phyloP scores from a whole-genome alignment of 2,888 invertebrate species.

The Agonopterix alstromeriana region DNA sequence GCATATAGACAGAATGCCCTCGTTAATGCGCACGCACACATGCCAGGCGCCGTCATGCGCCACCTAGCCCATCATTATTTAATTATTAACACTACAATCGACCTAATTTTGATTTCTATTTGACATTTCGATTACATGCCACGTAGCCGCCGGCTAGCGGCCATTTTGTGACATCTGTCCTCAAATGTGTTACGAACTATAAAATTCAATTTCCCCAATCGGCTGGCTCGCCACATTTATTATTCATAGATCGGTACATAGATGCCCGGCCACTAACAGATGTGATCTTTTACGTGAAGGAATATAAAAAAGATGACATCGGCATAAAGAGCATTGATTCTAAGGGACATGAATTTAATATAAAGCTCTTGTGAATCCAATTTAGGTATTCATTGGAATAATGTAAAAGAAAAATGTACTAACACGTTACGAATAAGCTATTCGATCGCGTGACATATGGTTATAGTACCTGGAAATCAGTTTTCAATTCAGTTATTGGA shows the following conservation, averaged over 20 bases:
- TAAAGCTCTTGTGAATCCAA: conserved; percentile 46
- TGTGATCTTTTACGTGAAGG: conserved; percentile 74
- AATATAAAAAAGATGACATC: conserved; percentile 63
- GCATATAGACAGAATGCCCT: conserved; percentile 31
- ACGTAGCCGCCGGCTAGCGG: conserved; percentile 48
- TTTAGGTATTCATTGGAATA: conserved; percentile 30
- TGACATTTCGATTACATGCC: conserved; percentile 70
- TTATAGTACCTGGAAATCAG: conserved; percentile 32
- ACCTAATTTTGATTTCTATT: conserved; percentile 76
- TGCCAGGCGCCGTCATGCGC: conserved; percentile 26
- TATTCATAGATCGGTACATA: conserved; percentile 73
- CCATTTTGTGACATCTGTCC: conserved; percentile 75
- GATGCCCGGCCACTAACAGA: conserved; percentile 72
- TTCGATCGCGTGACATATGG: conserved; percentile 43
- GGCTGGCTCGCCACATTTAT: conserved; percentile 72
- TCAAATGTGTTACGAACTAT: conserved; percentile 73
- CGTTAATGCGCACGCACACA: conserved; percentile 39
- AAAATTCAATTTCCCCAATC: conserved; percentile 77
- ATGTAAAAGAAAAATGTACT: conserved; percentile 27
- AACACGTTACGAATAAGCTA: conserved; percentile 31
- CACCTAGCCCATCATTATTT: conserved; percentile 59
- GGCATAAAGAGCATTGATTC: conserved; percentile 50
- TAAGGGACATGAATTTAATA: conserved; percentile 58
- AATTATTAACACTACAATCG: conserved; percentile 76
- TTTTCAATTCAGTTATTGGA: conserved; percentile 39